phyloP scores from a whole-genome alignment of 2,888 invertebrate genomes.

The Cryptocephalus primarius region DNA sequence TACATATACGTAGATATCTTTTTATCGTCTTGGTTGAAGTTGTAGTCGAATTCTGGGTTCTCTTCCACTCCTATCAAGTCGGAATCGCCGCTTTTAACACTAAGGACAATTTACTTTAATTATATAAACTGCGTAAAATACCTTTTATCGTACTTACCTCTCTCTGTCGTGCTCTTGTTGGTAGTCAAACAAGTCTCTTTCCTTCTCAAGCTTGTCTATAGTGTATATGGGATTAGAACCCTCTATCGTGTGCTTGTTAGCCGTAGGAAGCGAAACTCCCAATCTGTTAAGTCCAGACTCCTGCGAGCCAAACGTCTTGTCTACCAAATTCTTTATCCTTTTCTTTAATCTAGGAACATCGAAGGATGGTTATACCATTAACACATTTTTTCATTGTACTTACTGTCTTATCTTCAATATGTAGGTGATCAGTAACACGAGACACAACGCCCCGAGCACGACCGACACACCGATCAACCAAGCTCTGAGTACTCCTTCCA shows the following conservation, averaged over 20 bases:
- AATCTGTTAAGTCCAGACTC: conserved; percentile 47
- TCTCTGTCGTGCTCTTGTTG: conserved; percentile 3
- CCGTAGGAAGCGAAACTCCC: conserved; percentile 46
- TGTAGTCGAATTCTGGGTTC: conserved; percentile 46
- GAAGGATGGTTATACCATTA: conserved; percentile 1
- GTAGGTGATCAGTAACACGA: conserved; percentile 44
- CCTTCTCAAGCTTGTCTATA: conserved; percentile 9
- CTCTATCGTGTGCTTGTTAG: conserved; percentile 58
- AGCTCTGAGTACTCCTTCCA: conserved; percentile 38
- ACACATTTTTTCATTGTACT: conserved; percentile 7
- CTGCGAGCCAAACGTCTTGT: conserved; percentile 52
- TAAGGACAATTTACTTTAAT: conserved; percentile 25
- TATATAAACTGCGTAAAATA: neutral
- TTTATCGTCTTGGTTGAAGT: conserved; percentile 2
- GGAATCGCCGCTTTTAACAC: conserved; percentile 50
- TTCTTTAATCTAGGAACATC: conserved; percentile 41
- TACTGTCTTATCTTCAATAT: conserved; percentile 48
- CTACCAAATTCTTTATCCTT: conserved; percentile 50
- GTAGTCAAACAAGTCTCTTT: conserved; percentile 10
- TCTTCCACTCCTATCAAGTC: conserved; percentile 58
- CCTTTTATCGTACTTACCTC: neutral
- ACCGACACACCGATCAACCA: conserved; percentile 43
- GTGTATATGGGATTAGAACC: conserved; percentile 64
- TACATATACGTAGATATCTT: neutral
- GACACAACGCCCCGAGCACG: conserved; percentile 41